phyloP scores from a whole-genome alignment of 2,113 vertebrate genomes.

The Stictonetta naevosa region DNA sequence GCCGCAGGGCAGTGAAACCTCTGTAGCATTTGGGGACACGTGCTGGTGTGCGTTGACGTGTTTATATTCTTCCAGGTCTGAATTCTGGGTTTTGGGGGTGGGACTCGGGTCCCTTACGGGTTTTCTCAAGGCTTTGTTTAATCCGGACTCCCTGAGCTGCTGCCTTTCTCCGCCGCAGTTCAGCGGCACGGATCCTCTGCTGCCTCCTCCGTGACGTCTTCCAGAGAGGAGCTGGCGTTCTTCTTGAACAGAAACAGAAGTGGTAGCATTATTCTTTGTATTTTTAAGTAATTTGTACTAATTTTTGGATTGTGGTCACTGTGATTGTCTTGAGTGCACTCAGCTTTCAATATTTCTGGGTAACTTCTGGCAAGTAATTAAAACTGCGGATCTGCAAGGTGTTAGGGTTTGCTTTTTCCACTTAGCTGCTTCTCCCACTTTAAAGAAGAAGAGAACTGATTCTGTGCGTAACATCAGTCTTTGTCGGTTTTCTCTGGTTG shows the following conservation, averaged over 20 bases:
- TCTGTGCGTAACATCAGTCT: accelerated
- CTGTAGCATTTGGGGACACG: accelerated
- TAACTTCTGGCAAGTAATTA: background rate
- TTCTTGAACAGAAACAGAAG: background rate
- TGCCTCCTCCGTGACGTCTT: background rate
- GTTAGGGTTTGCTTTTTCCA: background rate
- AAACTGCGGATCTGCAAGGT: background rate
- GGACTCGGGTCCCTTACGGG: accelerated
- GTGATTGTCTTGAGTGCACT: background rate
- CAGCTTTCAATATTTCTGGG: background rate
- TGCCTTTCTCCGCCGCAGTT: accelerated
- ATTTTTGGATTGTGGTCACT: background rate
- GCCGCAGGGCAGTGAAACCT: background rate
- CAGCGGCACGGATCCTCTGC: background rate
- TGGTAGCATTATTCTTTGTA: background rate
- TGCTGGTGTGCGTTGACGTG: accelerated
- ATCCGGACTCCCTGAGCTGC: accelerated
- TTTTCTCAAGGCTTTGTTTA: background rate
- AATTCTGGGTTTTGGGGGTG: background rate
- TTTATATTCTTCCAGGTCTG: accelerated
- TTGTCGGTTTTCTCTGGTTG: accelerated
- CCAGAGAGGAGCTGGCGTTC: background rate
- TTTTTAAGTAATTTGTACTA: background rate
- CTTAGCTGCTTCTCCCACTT: background rate
- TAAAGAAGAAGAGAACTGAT: background rate